These are phyloP conservation scores for Lota lota DNA, from an alignment of 2,113 vertebrate genomes.

Conservation along the genomic window DNA sequence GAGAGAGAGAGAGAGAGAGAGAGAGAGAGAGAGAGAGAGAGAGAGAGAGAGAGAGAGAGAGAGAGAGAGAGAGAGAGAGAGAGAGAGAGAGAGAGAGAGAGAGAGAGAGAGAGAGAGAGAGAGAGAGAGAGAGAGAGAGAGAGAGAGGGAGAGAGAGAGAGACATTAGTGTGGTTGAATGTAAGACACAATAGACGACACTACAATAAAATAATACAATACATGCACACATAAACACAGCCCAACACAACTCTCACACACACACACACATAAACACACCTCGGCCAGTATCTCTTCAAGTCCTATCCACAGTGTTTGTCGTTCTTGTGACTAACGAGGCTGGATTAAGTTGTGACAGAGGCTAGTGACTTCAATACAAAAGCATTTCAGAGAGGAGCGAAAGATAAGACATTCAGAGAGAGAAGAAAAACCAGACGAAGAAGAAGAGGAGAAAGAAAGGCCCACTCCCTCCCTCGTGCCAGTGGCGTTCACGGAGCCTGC, in stretches of 20 bases:
- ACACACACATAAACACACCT: slow-evolving; percentile 18
- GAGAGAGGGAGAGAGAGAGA: too few relatives aligned
- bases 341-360: slow-evolving; percentile 65
- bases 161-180: too few relatives aligned
- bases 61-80: background rate
- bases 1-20: background rate
- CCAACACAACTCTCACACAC: background rate
- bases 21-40: too few relatives aligned
- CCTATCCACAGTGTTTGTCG: slow-evolving; percentile 43
- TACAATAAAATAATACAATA: too few relatives aligned
- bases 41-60: too few relatives aligned
- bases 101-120: too few relatives aligned
- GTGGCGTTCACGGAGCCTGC: background rate
- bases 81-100: background rate
- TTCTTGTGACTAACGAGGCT: slow-evolving; percentile 71
- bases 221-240: too few relatives aligned
- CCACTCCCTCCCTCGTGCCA: too few relatives aligned
- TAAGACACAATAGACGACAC: too few relatives aligned
- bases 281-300: background rate
- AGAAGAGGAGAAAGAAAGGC: too few relatives aligned
- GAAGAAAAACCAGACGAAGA: background rate
- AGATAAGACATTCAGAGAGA: background rate
- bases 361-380: slow-evolving; percentile 32
- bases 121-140: too few relatives aligned
- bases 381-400: slow-evolving; percentile 29